phyloP scores from a whole-genome alignment of 2,888 invertebrate genomes.

The Dasypogon diadema region DNA sequence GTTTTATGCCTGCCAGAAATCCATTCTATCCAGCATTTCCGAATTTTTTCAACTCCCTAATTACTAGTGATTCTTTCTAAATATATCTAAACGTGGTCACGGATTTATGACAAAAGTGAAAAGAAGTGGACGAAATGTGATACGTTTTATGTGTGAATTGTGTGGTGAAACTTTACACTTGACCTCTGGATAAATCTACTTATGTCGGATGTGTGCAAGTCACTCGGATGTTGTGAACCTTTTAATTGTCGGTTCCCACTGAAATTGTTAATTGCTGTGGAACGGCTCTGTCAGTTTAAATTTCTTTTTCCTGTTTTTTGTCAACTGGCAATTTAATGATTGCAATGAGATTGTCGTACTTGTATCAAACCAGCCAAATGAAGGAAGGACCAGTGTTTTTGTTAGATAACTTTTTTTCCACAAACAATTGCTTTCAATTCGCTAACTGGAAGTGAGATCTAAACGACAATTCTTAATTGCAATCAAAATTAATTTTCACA shows the following conservation, averaged over 20 bases:
- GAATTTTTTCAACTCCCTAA: not conserved
- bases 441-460: too few relatives aligned
- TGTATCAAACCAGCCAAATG: slow-evolving; percentile 6
- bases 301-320: slow-evolving; percentile 38
- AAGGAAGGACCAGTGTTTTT: too few relatives aligned
- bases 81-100: not conserved
- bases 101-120: slow-evolving; percentile 6
- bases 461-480: too few relatives aligned
- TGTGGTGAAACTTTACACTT: slow-evolving; percentile 33
- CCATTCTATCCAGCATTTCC: not conserved
- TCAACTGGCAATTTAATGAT: not conserved
- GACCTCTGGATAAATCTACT: not conserved
- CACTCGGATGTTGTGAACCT: slow-evolving; percentile 23
- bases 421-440: too few relatives aligned
- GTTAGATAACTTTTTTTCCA: too few relatives aligned
- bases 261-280: slow-evolving; percentile 22
- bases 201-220: slow-evolving; percentile 15
- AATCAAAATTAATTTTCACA: too few relatives aligned
- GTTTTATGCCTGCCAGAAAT: not conserved
- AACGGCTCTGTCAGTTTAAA: not conserved
- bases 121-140: slow-evolving; percentile 1
- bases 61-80: not conserved
- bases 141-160: slow-evolving; percentile 25
- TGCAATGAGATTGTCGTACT: slow-evolving; percentile 30
- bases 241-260: slow-evolving; percentile 32